Percentiles rank a stretch among this genome's conserved stretches.
phyloP scores from a whole-genome alignment of 1,140 invertebrate species.

The Holotrichia oblita region DNA sequence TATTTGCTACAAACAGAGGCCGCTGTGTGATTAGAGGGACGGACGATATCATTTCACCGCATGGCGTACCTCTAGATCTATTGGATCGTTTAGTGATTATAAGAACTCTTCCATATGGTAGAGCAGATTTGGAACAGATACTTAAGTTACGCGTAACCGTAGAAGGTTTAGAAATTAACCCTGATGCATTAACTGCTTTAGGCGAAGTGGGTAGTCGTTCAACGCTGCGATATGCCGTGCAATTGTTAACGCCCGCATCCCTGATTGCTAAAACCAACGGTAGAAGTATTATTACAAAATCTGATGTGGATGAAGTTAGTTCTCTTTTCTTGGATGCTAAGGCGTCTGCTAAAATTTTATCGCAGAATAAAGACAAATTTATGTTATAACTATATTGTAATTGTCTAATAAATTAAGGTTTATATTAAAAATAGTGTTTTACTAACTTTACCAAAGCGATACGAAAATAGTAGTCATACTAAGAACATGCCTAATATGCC shows the following conservation, averaged over 20 bases:
- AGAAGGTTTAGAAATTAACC: conserved; percentile 89
- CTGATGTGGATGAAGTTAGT: conserved; percentile 86
- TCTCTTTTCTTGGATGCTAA: conserved; percentile 95
- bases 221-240: conserved; percentile 94
- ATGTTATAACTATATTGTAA: conserved; percentile 74
- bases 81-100: conserved; percentile 77
- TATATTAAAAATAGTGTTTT: not conserved
- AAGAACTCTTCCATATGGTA: conserved; percentile 58
- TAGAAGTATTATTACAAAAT: conserved; percentile 77
- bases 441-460: too few relatives aligned
- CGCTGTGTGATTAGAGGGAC: conserved; percentile 93
- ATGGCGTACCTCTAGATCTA: conserved; percentile 95
- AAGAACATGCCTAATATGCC: too few relatives aligned
- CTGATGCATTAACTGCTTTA: conserved; percentile 81
- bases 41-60: conserved; percentile 91
- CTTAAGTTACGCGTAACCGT: conserved; percentile 89
- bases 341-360: conserved; percentile 91
- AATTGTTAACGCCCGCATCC: conserved; percentile 91
- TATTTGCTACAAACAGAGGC: conserved; percentile 99
- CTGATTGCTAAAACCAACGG: conserved; percentile 92
- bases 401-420: conserved; percentile 4
- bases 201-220: conserved; percentile 86
- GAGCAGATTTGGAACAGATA: conserved; percentile 86
- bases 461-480: too few relatives aligned
- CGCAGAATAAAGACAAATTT: conserved; percentile 90